phyloP scores from a whole-genome alignment of 2,113 vertebrate genomes.

The Axis porcinus region DNA sequence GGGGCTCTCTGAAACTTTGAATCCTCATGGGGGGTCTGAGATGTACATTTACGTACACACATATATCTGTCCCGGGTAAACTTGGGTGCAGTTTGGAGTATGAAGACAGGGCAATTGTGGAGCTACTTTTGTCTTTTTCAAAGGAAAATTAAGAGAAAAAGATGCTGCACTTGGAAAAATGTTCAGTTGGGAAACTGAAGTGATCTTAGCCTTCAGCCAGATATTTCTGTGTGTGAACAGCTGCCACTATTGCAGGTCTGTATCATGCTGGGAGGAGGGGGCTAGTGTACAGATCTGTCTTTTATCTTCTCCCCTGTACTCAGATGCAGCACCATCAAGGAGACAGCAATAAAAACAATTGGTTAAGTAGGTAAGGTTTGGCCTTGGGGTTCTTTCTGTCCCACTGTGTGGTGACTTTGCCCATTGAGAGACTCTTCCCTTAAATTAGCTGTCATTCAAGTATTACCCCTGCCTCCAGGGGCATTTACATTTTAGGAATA shows the following conservation, averaged over 20 bases:
- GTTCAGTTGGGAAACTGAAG: background rate
- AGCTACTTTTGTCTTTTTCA: background rate
- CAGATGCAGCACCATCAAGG: background rate
- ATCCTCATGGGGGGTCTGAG: background rate
- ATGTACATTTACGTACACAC: background rate
- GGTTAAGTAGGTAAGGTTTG: background rate
- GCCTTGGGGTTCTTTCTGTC: background rate
- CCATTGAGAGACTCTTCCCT: background rate
- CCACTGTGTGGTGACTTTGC: background rate
- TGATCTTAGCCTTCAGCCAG: background rate
- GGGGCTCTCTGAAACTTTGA: constrained; percentile 13
- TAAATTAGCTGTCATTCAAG: background rate
- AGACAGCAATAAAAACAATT: background rate
- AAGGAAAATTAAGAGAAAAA: constrained; percentile 7
- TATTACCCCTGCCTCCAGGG: background rate
- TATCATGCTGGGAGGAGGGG: no score
- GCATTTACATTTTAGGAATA: background rate
- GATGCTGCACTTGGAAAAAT: background rate
- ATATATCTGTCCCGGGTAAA: background rate
- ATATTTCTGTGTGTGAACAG: background rate
- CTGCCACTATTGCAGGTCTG: background rate
- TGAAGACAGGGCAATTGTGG: background rate
- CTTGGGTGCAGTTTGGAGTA: background rate
- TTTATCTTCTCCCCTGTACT: background rate
- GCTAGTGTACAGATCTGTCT: background rate